Conservation (phyloP, 2,888 invertebrate genomes). For the Acleris holmiana region DNA sequence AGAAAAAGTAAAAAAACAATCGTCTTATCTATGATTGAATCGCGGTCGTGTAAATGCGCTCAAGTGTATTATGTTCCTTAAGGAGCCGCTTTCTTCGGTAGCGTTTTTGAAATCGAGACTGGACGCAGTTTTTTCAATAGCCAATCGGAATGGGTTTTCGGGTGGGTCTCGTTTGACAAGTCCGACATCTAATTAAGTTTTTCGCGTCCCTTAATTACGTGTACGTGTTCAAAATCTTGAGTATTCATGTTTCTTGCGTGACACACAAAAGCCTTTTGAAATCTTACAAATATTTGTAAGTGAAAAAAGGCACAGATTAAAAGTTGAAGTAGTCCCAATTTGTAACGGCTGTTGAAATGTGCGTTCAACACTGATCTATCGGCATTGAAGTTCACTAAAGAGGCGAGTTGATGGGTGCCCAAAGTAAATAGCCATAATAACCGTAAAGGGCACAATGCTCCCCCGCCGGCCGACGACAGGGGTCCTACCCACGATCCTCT, state of each 20-base stretch:
- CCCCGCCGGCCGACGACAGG: slow-evolving; percentile 73
- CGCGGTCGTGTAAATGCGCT: slow-evolving; percentile 80
- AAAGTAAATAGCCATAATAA: slow-evolving; percentile 81
- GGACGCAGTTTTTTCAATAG: slow-evolving; percentile 38
- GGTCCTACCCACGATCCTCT: slow-evolving; percentile 67
- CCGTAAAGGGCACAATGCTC: slow-evolving; percentile 73
- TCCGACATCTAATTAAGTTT: slow-evolving; percentile 24
- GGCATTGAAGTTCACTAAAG: slow-evolving; percentile 64
- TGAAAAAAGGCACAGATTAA: slow-evolving; percentile 16
- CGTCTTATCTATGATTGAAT: slow-evolving; percentile 82
- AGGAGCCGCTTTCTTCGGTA: slow-evolving; percentile 74
- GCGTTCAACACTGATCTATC: slow-evolving; percentile 30
- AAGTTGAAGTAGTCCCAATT: slow-evolving; percentile 33
- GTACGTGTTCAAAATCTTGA: slow-evolving; percentile 26
- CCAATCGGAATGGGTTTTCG: slow-evolving; percentile 43
- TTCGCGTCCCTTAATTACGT: slow-evolving; percentile 26
- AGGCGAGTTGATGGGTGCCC: slow-evolving; percentile 65
- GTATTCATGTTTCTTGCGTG: not conserved
- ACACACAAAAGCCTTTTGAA: slow-evolving; percentile 7
- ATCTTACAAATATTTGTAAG: slow-evolving; percentile 16
- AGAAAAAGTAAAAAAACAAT: slow-evolving; percentile 65
- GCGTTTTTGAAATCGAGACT: slow-evolving; percentile 64
- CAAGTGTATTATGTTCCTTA: slow-evolving; percentile 74
- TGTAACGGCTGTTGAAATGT: slow-evolving; percentile 36
- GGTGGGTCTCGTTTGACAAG: slow-evolving; percentile 43